These are phyloP conservation scores for Spodoptera picta DNA, from an alignment of 2,888 invertebrate genomes.

Conservation along the genomic window DNA sequence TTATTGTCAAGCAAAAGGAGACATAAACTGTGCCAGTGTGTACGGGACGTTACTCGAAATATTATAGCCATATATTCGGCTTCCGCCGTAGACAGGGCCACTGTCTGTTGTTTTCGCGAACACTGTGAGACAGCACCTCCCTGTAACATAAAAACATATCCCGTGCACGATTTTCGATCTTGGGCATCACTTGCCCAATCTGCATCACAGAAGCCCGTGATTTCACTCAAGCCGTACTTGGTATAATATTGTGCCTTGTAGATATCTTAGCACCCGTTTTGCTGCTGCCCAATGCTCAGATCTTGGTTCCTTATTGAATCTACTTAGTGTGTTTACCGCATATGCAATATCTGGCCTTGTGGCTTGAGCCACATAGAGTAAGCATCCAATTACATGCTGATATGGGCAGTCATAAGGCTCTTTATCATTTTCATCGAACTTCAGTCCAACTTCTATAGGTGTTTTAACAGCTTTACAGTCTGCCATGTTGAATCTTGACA, in stretches of 20 bases:
- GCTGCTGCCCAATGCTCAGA: too few species aligned
- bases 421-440: too few species aligned
- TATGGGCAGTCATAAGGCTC: neutral
- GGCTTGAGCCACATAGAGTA: conserved; percentile 15
- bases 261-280: conserved; percentile 3
- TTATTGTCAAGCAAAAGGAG: too few species aligned
- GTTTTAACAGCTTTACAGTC: too few species aligned
- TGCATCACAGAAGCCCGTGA: neutral
- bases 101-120: neutral
- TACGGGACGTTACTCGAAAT: too few species aligned
- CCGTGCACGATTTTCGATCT: too few species aligned
- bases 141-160: neutral
- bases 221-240: neutral
- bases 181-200: too few species aligned
- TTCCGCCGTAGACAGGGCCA: neutral
- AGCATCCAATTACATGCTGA: conserved; percentile 11
- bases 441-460: too few species aligned
- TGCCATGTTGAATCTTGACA: too few species aligned
- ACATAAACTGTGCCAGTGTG: too few species aligned
- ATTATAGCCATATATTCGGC: conserved; percentile 1
- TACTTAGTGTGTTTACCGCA: too few species aligned
- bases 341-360: conserved; percentile 7
- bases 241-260: conserved; percentile 4
- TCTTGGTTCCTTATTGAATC: too few species aligned
- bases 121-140: neutral